A percentile compares a stretch with the other conserved stretches of the same genome.
Evolutionary conservation across 2,797 vertebrate genomes (phyloP).

Genomic region (Manis javanica): DNA sequence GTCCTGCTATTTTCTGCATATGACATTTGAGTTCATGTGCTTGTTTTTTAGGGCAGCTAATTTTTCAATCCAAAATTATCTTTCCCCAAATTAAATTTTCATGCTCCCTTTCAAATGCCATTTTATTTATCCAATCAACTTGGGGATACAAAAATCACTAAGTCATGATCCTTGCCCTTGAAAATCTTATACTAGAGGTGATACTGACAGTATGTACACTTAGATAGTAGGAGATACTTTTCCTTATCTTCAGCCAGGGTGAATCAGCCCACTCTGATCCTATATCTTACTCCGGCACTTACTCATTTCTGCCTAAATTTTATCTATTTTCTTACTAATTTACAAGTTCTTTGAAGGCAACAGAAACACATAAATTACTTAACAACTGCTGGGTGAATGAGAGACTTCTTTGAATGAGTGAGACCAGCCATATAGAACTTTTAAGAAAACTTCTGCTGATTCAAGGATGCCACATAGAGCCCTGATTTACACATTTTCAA

Average conservation of each 20-base stretch:
- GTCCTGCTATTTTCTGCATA: background rate
- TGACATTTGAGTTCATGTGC: background rate
- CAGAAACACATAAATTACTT: background rate
- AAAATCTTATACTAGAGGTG: background rate
- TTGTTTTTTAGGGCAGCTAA: background rate
- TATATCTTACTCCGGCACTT: background rate
- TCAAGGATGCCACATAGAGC: background rate
- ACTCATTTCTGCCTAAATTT: background rate
- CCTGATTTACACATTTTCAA: background rate
- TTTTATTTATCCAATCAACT: background rate
- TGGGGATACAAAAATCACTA: background rate
- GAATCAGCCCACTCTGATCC: background rate
- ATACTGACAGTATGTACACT: background rate
- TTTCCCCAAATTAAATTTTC: slow-evolving; percentile 6
- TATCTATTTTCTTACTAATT: background rate
- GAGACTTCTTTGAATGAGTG: background rate
- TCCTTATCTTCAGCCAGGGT: background rate
- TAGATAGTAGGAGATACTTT: background rate
- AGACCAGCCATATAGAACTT: background rate
- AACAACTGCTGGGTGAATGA: background rate
- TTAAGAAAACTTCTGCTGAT: background rate
- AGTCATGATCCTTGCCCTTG: background rate
- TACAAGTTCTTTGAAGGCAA: background rate
- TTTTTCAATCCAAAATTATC: slow-evolving; percentile 1
- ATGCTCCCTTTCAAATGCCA: background rate